These are phyloP conservation scores for Iguana delicatissima DNA, from an alignment of 2,797 vertebrate genomes.

Conservation along the genomic window DNA sequence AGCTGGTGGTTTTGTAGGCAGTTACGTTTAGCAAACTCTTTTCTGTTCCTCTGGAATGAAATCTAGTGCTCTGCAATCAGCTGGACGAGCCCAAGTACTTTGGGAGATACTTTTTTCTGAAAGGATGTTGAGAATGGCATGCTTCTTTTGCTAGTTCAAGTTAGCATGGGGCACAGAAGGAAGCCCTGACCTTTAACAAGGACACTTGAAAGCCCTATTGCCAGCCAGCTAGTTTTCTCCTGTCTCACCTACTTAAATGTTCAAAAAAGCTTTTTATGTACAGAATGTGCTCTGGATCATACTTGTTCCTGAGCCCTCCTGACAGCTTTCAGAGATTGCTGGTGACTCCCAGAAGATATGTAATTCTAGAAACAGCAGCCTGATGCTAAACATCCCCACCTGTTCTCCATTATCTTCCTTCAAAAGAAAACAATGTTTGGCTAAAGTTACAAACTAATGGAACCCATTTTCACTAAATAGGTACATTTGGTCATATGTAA, in stretches of 20 bases:
- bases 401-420: conserved; percentile 79
- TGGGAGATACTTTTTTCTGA: conserved; percentile 63
- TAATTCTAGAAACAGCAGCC: conserved; percentile 83
- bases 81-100: neutral
- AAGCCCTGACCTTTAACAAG: conserved; percentile 68
- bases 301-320: conserved; percentile 73
- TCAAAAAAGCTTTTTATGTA: conserved; percentile 76
- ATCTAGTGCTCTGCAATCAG: neutral
- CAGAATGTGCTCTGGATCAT: conserved; percentile 69
- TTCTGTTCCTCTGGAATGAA: neutral
- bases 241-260: conserved; percentile 78
- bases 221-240: conserved; percentile 70
- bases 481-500: conserved; percentile 78
- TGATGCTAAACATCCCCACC: conserved; percentile 77
- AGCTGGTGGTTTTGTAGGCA: conserved; percentile 4
- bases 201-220: conserved; percentile 60
- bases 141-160: conserved; percentile 72
- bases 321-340: conserved; percentile 77
- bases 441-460: conserved; percentile 79
- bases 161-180: conserved; percentile 75
- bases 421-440: conserved; percentile 80
- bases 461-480: conserved; percentile 80
- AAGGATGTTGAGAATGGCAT: conserved; percentile 71
- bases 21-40: conserved; percentile 45
- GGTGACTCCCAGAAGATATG: conserved; percentile 77